Evolutionary conservation across 2,888 invertebrate species (phyloP), one percentile per base, ranked within the genome.

Genomic region (Limenitis camilla): DNA sequence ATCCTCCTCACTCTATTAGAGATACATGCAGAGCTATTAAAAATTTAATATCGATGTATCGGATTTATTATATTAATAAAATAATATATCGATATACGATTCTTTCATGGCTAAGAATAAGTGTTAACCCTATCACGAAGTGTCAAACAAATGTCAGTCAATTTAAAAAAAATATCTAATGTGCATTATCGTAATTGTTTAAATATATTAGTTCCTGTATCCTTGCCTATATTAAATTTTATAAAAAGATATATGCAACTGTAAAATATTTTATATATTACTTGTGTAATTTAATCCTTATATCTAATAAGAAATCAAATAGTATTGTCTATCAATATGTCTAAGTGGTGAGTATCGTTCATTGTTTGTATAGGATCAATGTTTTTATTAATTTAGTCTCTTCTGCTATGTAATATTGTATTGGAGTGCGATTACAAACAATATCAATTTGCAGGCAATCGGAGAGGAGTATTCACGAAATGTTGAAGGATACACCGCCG

Each of bases 401-500:
- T 19, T 19, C 19, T 3, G 19, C 19, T 19, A 1, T 19, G 3
- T 19, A 19, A 19, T 19, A 19, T 19, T 19, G 19, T 19, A 19
- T 19, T 19, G 19, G 19, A 19, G 3, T n/a, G 2, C 4, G 4
- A 31, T 7, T 38, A 39, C 11, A 38, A 4, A 11, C 10, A 10
- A 6, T 29, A 11, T 11, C 29, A 43, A 29, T 52, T 50, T 42
- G 35, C 71, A 88, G 86, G 88, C 86, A 81, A 68, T 88, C 83
- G 30, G 93, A 93, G 73, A 88, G 92, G 62, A 92, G 92, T 74
- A 94, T 95, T 72, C 94, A 95, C 75, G 94, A 95, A 86, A 94
- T 94, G 94, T 78, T 95, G 55, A 94, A 94, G 76, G 94, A 95
- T 69, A 92, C 94, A 40, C 93, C 94, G 44, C 91, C 93, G 35